These are phyloP conservation scores for Xerus rutilus DNA, from an alignment of 2,797 vertebrate genomes.

Conservation along the genomic window DNA sequence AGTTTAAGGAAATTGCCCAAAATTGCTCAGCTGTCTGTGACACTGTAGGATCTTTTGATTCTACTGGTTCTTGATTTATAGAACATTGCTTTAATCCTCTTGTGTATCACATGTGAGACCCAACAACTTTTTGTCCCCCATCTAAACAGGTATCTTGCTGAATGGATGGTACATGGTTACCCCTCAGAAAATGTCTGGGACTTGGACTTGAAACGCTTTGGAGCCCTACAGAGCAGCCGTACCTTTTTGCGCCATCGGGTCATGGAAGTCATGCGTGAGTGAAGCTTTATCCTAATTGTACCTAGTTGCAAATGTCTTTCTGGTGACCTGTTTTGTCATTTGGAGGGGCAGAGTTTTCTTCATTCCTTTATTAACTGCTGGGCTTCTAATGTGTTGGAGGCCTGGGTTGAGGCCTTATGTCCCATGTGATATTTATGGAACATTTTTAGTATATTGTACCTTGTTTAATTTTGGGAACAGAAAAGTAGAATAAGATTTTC, in stretches of 20 bases:
- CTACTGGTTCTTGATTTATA: not conserved
- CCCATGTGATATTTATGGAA: not conserved
- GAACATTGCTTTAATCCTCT: not conserved
- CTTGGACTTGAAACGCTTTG: slow-evolving; percentile 97
- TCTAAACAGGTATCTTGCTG: slow-evolving; percentile 93
- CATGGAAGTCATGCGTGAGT: slow-evolving; percentile 99
- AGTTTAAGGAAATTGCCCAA: not conserved
- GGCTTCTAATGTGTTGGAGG: not conserved
- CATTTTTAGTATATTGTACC: not conserved
- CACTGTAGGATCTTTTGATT: not conserved
- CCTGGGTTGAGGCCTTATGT: not conserved
- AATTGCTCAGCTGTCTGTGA: not conserved
- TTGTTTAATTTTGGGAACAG: not conserved
- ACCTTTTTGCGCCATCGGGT: slow-evolving; percentile 98
- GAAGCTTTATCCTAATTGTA: not conserved
- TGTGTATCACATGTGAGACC: not conserved
- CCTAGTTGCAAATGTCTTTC: not conserved
- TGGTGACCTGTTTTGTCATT: not conserved
- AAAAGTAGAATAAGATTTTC: not conserved
- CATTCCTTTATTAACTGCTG: not conserved
- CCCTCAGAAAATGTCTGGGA: slow-evolving; percentile 96
- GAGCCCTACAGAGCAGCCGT: slow-evolving; percentile 97
- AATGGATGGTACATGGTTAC: slow-evolving; percentile 98
- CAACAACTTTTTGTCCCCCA: not conserved
- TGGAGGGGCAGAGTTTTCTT: not conserved